Conservation (phyloP, 2,113 vertebrate species). For the Isichthys henryi region DNA sequence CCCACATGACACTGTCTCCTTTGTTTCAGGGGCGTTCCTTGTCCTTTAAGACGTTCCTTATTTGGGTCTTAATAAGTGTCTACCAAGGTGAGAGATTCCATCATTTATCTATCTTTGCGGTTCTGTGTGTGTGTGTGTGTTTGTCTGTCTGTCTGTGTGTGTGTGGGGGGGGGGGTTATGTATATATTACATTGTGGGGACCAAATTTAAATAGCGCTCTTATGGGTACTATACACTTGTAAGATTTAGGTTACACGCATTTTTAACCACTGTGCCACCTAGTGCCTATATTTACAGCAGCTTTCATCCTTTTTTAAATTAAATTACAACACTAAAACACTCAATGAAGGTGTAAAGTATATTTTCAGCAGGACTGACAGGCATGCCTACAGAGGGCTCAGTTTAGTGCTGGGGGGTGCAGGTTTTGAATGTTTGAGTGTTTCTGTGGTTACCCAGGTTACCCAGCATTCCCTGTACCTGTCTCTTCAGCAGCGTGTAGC, state of each 20-base stretch:
- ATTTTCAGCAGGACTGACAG: too few relatives aligned
- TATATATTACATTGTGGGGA: not conserved
- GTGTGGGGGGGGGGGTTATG: not conserved
- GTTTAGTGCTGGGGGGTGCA: too few relatives aligned
- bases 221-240: not conserved
- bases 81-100: constrained; percentile 60
- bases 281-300: not conserved
- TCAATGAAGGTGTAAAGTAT: too few relatives aligned
- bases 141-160: too few relatives aligned
- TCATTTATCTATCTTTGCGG: not conserved
- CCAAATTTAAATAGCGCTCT: not conserved
- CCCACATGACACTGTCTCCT: constrained; percentile 25
- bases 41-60: constrained; percentile 77
- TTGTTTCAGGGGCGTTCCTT: constrained; percentile 79
- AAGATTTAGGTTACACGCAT: too few relatives aligned
- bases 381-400: too few relatives aligned
- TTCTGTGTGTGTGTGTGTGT: not conserved
- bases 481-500: too few relatives aligned
- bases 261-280: not conserved
- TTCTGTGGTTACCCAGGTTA: too few relatives aligned
- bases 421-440: too few relatives aligned
- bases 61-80: constrained; percentile 66
- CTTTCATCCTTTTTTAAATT: not conserved
- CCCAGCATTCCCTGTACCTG: too few relatives aligned
- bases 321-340: not conserved